A percentile compares a stretch with the other conserved stretches of the same genome.
These are phyloP conservation scores for Gordius sp. DNA, from an alignment of 2,888 invertebrate genomes.

Conservation along the genomic window DNA sequence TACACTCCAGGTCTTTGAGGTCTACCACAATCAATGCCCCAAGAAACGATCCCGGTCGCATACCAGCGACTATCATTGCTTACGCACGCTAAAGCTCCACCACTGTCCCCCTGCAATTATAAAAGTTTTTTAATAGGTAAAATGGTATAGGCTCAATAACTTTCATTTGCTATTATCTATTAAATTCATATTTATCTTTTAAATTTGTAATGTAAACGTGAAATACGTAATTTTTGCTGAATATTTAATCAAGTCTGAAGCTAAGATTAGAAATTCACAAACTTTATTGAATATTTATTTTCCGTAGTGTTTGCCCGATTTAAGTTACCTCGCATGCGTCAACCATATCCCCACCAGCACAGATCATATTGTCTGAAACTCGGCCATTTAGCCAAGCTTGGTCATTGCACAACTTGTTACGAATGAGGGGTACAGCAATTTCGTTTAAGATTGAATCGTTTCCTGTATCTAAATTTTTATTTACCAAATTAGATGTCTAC, in stretches of 20 bases:
- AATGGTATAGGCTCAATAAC: background rate
- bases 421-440: background rate
- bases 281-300: background rate
- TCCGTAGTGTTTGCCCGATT: no score
- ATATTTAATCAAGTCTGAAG: background rate
- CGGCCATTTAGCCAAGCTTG: background rate
- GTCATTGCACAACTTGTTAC: background rate
- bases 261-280: background rate
- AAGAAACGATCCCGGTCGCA: slow-evolving; percentile 2
- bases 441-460: background rate
- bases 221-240: no score
- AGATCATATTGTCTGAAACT: background rate
- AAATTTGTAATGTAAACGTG: no score
- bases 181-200: no score
- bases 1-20: background rate
- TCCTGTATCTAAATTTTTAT: background rate
- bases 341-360: background rate
- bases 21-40: background rate
- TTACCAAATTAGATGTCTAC: no score
- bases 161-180: no score
- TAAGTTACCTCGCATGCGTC: background rate
- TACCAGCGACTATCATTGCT: background rate
- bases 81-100: background rate
- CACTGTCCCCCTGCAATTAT: background rate
- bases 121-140: background rate